Percentiles rank a stretch among this genome's conserved stretches.
Evolutionary conservation across 23 tunicate species (phyloP).

Genomic region (Ciona savignyi): DNA sequence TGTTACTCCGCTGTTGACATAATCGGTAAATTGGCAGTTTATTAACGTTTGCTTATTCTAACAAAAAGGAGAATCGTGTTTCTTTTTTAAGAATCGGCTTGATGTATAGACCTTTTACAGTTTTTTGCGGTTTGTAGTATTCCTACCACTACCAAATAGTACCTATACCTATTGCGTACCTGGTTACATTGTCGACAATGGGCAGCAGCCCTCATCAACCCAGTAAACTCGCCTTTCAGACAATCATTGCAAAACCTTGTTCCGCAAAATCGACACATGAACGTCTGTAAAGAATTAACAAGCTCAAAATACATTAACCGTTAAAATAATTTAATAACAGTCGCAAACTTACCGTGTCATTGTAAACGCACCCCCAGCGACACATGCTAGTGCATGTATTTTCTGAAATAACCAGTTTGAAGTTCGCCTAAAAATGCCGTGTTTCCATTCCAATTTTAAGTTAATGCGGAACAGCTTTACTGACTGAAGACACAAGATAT

Average conservation of each 20-base stretch:
- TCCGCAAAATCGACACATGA: conserved; percentile 80
- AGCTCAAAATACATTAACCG: background rate
- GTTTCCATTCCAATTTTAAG: background rate
- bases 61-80: too few species aligned
- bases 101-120: too few species aligned
- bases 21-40: too few species aligned
- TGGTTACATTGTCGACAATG: conserved; percentile 75
- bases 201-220: conserved; percentile 70
- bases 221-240: conserved; percentile 74
- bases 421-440: background rate
- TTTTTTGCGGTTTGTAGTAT: too few species aligned
- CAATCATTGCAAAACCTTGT: conserved; percentile 89
- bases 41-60: too few species aligned
- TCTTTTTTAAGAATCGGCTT: too few species aligned
- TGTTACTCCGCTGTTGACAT: too few species aligned
- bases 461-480: background rate
- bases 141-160: too few species aligned
- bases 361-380: conserved; percentile 94
- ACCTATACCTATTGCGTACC: conserved; percentile 22
- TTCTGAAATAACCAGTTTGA: too few species aligned
- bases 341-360: conserved; percentile 87
- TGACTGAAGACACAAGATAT: too few species aligned
- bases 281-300: conserved; percentile 75
- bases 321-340: too few species aligned
- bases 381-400: too few species aligned